Evolutionary conservation across 2,888 invertebrate genomes (phyloP), one percentile per base, ranked within the genome.

Genomic region (Limnephilus lunatus): DNA sequence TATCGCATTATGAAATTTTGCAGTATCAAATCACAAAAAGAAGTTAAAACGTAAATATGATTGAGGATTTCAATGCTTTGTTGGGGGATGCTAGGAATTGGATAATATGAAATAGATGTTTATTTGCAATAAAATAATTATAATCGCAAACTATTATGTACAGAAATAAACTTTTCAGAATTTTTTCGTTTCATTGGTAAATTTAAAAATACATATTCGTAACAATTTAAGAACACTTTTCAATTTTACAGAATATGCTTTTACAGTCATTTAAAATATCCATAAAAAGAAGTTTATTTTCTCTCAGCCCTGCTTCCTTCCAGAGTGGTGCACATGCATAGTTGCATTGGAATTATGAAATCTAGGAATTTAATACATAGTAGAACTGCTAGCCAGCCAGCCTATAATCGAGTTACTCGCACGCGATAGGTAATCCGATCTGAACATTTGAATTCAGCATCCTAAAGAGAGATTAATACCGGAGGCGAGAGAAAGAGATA

Each of bases 391-490:
- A 68, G 87, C 32, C 87, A 31, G 68, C 44, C 31, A 68, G 87
- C 32, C 87, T 68, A 68, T 87, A 87, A 87, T 87, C 87, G 32
- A n/a, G 87, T 87, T 68, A 87, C 87, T 87, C n/a, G 87, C 87
- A 87, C 87, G 87, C 87, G 87, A 87, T 87, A 86, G 32, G 68
- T 87, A 87, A 87, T 87, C 32, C 68, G 87, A 87, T 87, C 87
- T 68, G 31, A 68, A 68, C 68, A 85, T 39, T 85, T 85, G 44
- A 85, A 85, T 85, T 39, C 85, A 32, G 68, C 35, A 31, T 87
- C 87, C 31, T 31, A 32, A 68, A 87, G 30, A 44, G 86, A 44
- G 44, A 35, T 35, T 83, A 83, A 35, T 83, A 32, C 83, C 19
- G 32, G 25, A 68, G 68, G 68, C 68, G 68, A 68, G 68, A 68